phyloP scores from a whole-genome alignment of 2,888 invertebrate species.

The Baronia brevicornis region DNA sequence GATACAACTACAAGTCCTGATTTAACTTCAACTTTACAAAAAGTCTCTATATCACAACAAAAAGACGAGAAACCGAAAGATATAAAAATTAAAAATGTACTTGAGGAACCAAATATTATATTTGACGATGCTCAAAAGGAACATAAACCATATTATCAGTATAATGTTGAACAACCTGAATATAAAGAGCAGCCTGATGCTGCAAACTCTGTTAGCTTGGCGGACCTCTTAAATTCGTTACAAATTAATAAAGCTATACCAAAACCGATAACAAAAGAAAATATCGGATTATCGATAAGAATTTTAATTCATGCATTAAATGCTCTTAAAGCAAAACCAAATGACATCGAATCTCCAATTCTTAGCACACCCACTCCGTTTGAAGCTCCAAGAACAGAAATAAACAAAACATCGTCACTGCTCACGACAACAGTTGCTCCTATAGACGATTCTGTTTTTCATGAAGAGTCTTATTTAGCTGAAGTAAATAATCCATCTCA shows the following conservation, averaged over 20 bases:
- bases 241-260: constrained; percentile 86
- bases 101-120: constrained; percentile 24
- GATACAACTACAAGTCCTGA: constrained; percentile 33
- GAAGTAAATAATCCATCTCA: constrained; percentile 55
- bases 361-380: constrained; percentile 58
- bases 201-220: constrained; percentile 40
- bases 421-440: constrained; percentile 30
- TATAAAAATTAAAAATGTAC: constrained; percentile 22
- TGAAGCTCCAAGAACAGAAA: constrained; percentile 29
- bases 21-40: constrained; percentile 31
- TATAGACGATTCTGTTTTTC: constrained; percentile 35
- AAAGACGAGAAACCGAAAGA: constrained; percentile 33
- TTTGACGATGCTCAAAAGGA: too few relatives aligned
- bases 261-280: constrained; percentile 83
- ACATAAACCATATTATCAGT: constrained; percentile 43
- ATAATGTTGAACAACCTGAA: constrained; percentile 38
- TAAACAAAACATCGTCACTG: constrained; percentile 36
- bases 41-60: constrained; percentile 22
- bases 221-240: constrained; percentile 80
- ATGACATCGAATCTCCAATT: constrained; percentile 45
- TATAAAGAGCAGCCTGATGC: constrained; percentile 30
- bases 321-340: constrained; percentile 74
- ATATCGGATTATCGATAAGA: constrained; percentile 85
- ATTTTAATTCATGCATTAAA: constrained; percentile 85
- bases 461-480: constrained; percentile 52